Percentiles rank a stretch among this genome's conserved stretches.
phyloP scores from a whole-genome alignment of 2,113 vertebrate genomes.

The Phainopepla nitens region DNA sequence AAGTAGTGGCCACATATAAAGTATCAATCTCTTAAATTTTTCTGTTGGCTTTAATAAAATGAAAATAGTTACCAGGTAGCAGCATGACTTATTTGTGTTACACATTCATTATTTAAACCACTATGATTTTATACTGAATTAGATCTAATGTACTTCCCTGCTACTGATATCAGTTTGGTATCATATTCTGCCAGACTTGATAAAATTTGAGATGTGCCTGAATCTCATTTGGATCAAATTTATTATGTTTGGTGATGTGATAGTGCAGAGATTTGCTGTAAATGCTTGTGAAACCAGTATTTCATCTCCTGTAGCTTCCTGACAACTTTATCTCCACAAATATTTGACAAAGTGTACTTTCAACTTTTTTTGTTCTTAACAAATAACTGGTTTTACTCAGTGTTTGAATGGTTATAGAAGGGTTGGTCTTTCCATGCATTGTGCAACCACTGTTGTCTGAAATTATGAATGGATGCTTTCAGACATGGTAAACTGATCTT shows the following conservation, averaged over 20 bases:
- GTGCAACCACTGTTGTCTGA: neutral
- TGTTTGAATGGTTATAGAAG: neutral
- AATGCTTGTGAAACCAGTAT: neutral
- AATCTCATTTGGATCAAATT: neutral
- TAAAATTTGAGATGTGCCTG: neutral
- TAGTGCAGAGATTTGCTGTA: neutral
- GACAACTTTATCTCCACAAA: neutral
- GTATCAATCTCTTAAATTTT: neutral
- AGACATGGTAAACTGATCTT: neutral
- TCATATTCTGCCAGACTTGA: neutral
- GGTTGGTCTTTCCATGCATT: neutral
- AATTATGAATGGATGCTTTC: neutral
- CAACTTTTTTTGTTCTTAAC: neutral
- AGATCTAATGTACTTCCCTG: neutral
- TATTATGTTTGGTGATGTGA: neutral
- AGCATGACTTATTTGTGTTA: neutral
- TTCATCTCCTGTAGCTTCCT: neutral
- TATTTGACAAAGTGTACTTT: neutral
- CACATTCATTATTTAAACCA: neutral
- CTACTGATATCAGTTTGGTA: neutral
- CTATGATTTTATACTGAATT: neutral
- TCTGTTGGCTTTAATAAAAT: neutral
- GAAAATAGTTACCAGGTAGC: neutral
- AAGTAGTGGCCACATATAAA: neutral
- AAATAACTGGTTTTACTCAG: neutral